Evolutionary conservation across 2,888 invertebrate genomes (phyloP), one percentile per base, ranked within the genome.

Genomic region (Brachyopa scutellaris): DNA sequence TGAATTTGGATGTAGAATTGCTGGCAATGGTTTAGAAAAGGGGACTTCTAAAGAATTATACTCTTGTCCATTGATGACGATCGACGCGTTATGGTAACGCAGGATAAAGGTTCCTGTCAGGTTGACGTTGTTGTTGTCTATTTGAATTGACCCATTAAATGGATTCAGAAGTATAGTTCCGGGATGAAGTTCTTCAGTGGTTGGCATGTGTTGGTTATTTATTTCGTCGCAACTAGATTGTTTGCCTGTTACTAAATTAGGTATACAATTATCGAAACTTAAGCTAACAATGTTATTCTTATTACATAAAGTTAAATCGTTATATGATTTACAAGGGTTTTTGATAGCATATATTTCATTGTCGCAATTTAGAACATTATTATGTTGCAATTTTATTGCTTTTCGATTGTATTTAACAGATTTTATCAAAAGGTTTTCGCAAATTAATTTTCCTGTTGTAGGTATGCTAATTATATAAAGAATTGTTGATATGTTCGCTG

Each of bases 401-500:
- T 40, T 59, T n/a, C 42, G 17, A 3, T 9, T 26, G 11, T 36
- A 36, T 33, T 57, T 57, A 21, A 26, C 29, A n/a, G 36, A 23
- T 36, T 47, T 62, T 23, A 62, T 13, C 13, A 47, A 36, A 7
- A 33, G 21, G 8, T 42, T 45, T n/a, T 42, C 8, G 13, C 62
- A 47, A 62, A 36, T 8, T 33, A 23, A 11, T 47, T 31, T 17
- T 47, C 19, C 47, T 47, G 33, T 47, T n/a, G 19, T 62, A 23
- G 62, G 47, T 47, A 47, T 62, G 31, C 13, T 49, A n/a, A 62
- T 62, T 17, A 64, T 64, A 17, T 64, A 64, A 21, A 62, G 31
- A 7, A 49, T 13, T 6, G 8, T 38, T 38, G 47, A 47, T 9
- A 51, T 51, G 7, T 26, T 17, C 38, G 38, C 38, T 26, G 40